phyloP scores from a whole-genome alignment of 2,113 vertebrate genomes.

The Paradisaea rubra region DNA sequence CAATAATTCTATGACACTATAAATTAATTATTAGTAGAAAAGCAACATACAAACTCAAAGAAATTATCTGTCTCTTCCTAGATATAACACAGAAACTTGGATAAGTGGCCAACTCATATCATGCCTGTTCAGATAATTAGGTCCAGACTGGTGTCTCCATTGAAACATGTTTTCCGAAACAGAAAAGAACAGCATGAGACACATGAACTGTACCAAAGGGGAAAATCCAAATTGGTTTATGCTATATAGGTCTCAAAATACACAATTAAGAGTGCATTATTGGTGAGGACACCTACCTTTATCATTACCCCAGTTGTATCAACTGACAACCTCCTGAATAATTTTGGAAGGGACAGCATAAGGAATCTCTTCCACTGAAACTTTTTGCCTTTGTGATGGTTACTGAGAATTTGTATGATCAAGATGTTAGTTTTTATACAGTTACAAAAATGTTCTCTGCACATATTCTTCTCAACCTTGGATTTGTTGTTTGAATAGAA shows the following conservation, averaged over 20 bases:
- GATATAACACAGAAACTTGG: not conserved
- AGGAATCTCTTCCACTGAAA: not conserved
- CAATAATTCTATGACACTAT: not conserved
- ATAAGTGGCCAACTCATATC: not conserved
- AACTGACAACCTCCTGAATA: not conserved
- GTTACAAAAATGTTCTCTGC: not conserved
- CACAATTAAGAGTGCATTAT: not conserved
- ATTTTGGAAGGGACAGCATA: not conserved
- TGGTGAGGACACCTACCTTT: not conserved
- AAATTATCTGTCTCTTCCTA: not conserved
- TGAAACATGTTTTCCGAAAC: not conserved
- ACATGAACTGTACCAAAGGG: not conserved
- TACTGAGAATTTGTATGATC: not conserved
- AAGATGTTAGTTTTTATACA: not conserved
- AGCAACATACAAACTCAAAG: not conserved
- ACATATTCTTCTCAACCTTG: not conserved
- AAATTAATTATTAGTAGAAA: not conserved
- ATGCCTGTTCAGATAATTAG: not conserved
- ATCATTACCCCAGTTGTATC: not conserved
- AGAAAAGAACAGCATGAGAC: not conserved
- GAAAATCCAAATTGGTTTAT: not conserved
- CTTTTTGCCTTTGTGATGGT: not conserved
- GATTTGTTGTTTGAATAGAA: not conserved
- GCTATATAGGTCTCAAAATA: not conserved
- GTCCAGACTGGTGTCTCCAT: not conserved